Evolutionary conservation across 2,888 invertebrate species (phyloP).

Genomic region (Monopis laevigella): DNA sequence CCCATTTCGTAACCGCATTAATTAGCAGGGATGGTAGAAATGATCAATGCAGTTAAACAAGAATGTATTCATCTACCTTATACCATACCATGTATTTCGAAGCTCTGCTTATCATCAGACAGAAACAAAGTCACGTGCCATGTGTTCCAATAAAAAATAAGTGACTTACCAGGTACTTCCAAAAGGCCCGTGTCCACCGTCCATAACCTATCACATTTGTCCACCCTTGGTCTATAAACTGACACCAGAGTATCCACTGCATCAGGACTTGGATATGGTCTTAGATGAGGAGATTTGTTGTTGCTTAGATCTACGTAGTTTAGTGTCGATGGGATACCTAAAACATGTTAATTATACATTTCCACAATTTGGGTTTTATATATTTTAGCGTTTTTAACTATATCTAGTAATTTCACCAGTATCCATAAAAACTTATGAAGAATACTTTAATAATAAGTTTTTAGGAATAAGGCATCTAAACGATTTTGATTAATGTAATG

Average conservation of each 20-base stretch:
- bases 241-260: slow-evolving; percentile 59
- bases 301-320: slow-evolving; percentile 59
- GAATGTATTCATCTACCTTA: background rate
- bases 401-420: too few species aligned
- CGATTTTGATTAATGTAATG: too few species aligned
- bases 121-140: background rate
- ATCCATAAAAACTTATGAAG: too few species aligned
- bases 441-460: too few species aligned
- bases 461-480: too few species aligned
- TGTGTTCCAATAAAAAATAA: background rate
- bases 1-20: too few species aligned
- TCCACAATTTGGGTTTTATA: too few species aligned
- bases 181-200: slow-evolving; percentile 79
- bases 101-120: background rate
- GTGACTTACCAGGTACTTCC: slow-evolving; percentile 74
- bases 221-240: slow-evolving; percentile 76
- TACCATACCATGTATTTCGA: background rate
- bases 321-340: slow-evolving; percentile 70
- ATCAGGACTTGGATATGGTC: slow-evolving; percentile 40
- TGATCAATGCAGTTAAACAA: too few species aligned
- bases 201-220: slow-evolving; percentile 79
- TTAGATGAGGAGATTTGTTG: slow-evolving; percentile 35
- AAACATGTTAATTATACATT: too few species aligned
- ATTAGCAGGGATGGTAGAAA: too few species aligned
- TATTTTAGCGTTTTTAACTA: too few species aligned